Evolutionary conservation across 2,888 invertebrate genomes (phyloP), one percentile per base, ranked within the genome.

Genomic region (Drosophila falleni): DNA sequence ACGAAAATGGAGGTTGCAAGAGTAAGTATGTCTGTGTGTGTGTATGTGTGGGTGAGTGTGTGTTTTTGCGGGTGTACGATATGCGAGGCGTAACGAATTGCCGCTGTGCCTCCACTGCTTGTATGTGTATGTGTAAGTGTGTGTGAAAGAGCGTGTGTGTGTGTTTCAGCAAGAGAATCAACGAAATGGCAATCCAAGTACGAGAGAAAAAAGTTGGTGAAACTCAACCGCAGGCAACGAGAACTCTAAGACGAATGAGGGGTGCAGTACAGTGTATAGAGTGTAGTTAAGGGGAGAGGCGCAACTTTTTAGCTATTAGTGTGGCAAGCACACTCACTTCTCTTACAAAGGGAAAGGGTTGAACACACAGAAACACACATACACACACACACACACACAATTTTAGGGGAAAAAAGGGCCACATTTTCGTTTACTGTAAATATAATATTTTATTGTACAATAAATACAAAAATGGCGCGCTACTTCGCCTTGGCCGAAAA

Each of bases 381-480:
- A 50, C 31, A 56, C 54, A 26, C 26, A 26, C 5, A 29, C 29
- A 29, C 29, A 8, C 29, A 29, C 46, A 65, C 19, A 49, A 13
- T 26, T 8, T 62, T 16, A 58, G 67, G 68, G 55, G 16, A 60
- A 66, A 71, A 66, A 58, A 50, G 73, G 69, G 63, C 63, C 69
- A 59, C 70, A 75, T 75, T 81, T 84, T 75, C 74, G 67, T 77
- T 77, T 74, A 81, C 87, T 81, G 89, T 81, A 87, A 87, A 89
- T 88, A 88, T 87, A 80, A 87, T 82, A 88, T 89, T 87, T 87
- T 89, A 87, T 89, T 89, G 77, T 80, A 74, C 78, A 82, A 85
- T 82, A 87, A 78, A 85, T 76, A 87, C 64, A 84, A 68, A 67
- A 87, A 82, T 74, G 78, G 74, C 66, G 70, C 75, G 75, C 74